Percentiles rank a stretch among this genome's conserved stretches.
phyloP scores from a whole-genome alignment of 2,888 invertebrate species.

The Sympetrum striolatum region DNA sequence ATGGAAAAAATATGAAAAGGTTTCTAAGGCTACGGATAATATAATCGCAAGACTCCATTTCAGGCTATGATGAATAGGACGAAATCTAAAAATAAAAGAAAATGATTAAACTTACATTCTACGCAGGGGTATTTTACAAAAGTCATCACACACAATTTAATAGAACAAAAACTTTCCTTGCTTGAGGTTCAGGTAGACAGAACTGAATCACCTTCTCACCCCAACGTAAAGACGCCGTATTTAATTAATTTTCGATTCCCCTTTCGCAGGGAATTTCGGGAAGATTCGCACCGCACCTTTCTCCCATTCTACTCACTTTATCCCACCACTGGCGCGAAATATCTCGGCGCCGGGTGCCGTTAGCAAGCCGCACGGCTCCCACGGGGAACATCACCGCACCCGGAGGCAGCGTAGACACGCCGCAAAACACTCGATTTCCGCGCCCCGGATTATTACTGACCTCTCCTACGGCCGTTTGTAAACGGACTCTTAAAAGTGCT shows the following conservation, averaged over 20 bases:
- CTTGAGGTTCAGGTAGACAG: too few species aligned
- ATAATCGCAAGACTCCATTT: too few species aligned
- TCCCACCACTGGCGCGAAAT: neutral
- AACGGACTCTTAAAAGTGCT: neutral
- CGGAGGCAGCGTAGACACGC: neutral
- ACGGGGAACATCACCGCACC: neutral
- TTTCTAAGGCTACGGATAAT: too few species aligned
- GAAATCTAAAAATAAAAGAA: too few species aligned
- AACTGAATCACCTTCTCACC: neutral
- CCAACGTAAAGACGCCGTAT: neutral
- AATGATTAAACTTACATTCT: too few species aligned
- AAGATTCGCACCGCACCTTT: neutral
- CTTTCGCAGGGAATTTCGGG: neutral
- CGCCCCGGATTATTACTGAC: neutral
- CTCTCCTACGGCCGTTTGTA: neutral
- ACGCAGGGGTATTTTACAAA: too few species aligned
- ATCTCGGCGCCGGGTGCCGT: neutral
- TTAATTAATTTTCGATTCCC: neutral
- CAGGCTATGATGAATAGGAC: too few species aligned
- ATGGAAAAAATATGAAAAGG: too few species aligned
- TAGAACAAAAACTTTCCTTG: too few species aligned
- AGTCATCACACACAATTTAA: too few species aligned
- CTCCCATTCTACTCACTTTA: neutral
- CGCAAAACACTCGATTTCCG: neutral
- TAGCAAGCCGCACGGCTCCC: conserved; percentile 12